Evolutionary conservation across 2,797 vertebrate species (phyloP).

Genomic region (Borostomias antarcticus): DNA sequence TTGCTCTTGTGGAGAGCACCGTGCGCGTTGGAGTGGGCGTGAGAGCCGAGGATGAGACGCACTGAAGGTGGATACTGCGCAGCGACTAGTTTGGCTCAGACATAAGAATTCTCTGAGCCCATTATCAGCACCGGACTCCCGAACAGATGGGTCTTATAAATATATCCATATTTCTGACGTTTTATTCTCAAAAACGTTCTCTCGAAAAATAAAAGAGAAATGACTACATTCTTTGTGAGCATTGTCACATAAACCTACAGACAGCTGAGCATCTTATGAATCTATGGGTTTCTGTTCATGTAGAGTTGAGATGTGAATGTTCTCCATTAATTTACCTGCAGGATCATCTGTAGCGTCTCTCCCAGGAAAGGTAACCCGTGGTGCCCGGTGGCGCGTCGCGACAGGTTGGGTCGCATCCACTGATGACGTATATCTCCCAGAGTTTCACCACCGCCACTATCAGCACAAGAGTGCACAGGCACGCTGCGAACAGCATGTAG

Average conservation of each 20-base stretch:
- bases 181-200: constrained; percentile 83
- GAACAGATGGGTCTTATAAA: constrained; percentile 86
- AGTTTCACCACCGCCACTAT: constrained; percentile 75
- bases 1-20: constrained; percentile 78
- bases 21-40: constrained; percentile 81
- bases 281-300: too few relatives aligned
- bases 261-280: too few relatives aligned
- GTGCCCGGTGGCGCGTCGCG: constrained; percentile 78
- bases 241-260: background rate
- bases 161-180: constrained; percentile 80
- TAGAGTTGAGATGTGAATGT: background rate
- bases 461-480: constrained; percentile 76
- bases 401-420: constrained; percentile 75
- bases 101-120: constrained; percentile 82
- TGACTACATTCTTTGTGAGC: background rate
- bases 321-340: constrained; percentile 74
- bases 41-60: constrained; percentile 80
- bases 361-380: constrained; percentile 85
- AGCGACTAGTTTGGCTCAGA: constrained; percentile 75
- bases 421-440: constrained; percentile 78
- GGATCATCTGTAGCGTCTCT: constrained; percentile 82
- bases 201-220: constrained; percentile 46
- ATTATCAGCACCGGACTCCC: constrained; percentile 81
- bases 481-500: constrained; percentile 69
- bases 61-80: constrained; percentile 84